Evolutionary conservation across 2,797 vertebrate genomes (phyloP), one percentile per base, ranked within the genome.

Genomic region (Sebastes kiyomatsui): DNA sequence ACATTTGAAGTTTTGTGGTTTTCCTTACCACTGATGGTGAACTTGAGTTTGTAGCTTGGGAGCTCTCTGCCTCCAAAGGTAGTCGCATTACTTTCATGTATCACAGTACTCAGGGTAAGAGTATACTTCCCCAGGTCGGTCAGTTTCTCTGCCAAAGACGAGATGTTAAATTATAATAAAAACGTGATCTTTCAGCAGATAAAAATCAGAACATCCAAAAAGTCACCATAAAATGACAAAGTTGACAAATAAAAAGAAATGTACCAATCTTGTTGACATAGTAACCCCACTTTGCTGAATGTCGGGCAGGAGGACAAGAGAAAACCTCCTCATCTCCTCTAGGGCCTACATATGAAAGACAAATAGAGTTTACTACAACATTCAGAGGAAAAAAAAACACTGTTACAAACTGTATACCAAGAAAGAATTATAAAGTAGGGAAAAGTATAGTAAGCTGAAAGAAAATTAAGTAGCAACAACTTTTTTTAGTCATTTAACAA

Each of bases 231-330:
- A 8, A 32, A 32, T 67, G n/a, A 64, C 66, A 11, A 11, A 14
- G 67, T 3, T 8, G 5, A 60, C 0, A 42, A 18, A 35, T 16
- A 18, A 46, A 81, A 35, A 52, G 13, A 76, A 85, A 68, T 84
- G 85, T 93, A 99, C 98, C 97, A 93, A 96, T 97, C 93, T 95
- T 95, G 92, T 96, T 98, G 95, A 99, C 98, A 96, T 96, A 97
- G 91, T 96, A 98, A 0, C 93, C 93, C 96, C 93, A 97, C 79
- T 96, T 97, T 62, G 91, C 23, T 78, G 95, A 90, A 92, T 97
- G 94, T 18, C 93, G 95, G 85, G 96, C 96, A 75, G 92, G 93
- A 75, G 92, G 93, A 79, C 91, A 90, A 30, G 89, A 93, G 90
- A 94, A 94, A 25, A 97, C 91, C 80, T 95, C 92, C 74, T 95